phyloP scores from a whole-genome alignment of 2,888 invertebrate genomes.

The Phorcus lineatus region DNA sequence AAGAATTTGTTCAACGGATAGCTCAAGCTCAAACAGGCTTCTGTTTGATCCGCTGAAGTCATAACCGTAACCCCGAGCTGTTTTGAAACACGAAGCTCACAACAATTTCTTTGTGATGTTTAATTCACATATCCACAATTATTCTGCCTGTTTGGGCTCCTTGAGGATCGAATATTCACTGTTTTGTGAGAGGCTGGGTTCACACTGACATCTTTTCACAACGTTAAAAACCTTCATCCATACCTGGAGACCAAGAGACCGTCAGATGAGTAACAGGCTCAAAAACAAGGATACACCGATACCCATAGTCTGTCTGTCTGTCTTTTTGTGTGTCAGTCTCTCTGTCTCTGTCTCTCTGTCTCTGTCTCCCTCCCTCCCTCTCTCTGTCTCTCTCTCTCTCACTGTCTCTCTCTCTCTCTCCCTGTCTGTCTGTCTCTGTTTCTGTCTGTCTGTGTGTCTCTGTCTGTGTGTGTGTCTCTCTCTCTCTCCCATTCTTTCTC shows the following conservation, averaged over 20 bases:
- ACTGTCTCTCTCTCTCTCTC: too few species aligned
- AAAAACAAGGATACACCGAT: too few species aligned
- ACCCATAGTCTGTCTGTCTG: too few species aligned
- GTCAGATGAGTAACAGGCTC: background rate
- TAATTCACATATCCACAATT: slow-evolving; percentile 7
- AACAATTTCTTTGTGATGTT: background rate
- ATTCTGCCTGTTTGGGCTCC: background rate
- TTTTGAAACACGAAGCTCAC: background rate
- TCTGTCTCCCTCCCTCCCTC: too few species aligned
- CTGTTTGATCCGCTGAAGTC: background rate
- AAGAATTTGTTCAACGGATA: background rate
- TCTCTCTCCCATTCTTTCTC: too few species aligned
- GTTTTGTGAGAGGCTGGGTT: background rate
- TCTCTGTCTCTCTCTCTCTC: too few species aligned
- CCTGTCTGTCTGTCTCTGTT: too few species aligned
- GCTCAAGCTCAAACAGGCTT: background rate
- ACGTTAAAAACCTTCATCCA: background rate
- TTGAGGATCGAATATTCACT: background rate
- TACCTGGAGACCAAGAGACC: background rate
- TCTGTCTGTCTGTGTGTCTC: too few species aligned
- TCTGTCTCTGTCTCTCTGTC: too few species aligned
- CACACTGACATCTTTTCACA: background rate
- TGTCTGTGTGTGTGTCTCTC: too few species aligned
- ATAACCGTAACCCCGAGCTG: background rate
- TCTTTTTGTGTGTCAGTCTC: too few species aligned